Base-by-base conservation (phyloP, 2,797 vertebrate genomes). In the Coregonus suidteri region DNA sequence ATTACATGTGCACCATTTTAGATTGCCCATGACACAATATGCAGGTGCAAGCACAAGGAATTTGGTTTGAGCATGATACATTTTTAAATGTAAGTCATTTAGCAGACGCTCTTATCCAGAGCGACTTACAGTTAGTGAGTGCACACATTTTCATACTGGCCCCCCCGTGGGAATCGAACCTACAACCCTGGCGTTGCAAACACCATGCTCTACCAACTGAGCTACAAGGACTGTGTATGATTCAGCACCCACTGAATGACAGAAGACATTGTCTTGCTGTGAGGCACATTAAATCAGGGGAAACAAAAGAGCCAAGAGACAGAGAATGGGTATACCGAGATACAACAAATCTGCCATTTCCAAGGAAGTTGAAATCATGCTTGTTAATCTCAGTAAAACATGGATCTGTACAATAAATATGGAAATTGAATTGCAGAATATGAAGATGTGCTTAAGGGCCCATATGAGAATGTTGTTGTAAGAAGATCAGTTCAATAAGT, bases 271-370 rank as follows among this genome's bases (percentile, higher is more conserved):
- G 25, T 25, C 25, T 25, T 35, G 16, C 67, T 74, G 67, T 25
- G 35, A 47, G 59, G 77, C 59, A 71, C 41, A 54, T 73, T 59
- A 66, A 71, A 80, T 76, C 56, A 71, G 54, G 34, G 74, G 35
- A 73, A 41, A 15, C 64, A 37, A 30, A 31, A 64, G 64, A n/a
- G 71, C 35, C 1, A 13, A 15, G 41, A 51, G 74, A 71, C 5
- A 31, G 31, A 34, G 31, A 34, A 34, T 34, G 31, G 31, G 31
- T 34, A 0, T 34, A 3, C 34, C 34, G 13, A 34, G 30, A 37
- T 20, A 30, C 30, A 67, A 54, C 37, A 56, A 70, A 59, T 75
- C 41, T 34, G 35, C 64, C n/a, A 75, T 78, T 47, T 30, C 37
- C 56, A 30, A 66, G 70, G 67, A 54, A 75, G 35, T 34, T 15